Base-by-base conservation (phyloP, 2,888 invertebrate genomes). In the Halictus quadricinctus region DNA sequence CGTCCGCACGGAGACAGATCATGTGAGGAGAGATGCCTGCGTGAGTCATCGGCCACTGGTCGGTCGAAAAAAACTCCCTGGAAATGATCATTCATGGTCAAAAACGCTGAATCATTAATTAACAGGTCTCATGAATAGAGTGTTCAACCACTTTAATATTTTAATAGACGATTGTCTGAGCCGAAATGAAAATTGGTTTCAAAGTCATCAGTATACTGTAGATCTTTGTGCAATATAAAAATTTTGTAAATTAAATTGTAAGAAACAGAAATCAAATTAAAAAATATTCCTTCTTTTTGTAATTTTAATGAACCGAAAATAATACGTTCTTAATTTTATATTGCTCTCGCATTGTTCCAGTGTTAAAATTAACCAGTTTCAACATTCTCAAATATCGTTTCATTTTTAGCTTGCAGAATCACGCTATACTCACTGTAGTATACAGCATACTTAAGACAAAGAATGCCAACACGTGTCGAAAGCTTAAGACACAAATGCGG, bases 11-110 rank as follows among this genome's bases (percentile, higher is more conserved):
- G 43, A 69, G 21, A 1, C 72, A 36, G 64, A 66, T 81, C 83
- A 76, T 83, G 58, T 66, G 76, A 83, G 18, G 60, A 72, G 81
- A 64, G 29, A 10, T 54, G 36, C 21, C 46, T 12, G 46, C 64
- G 36, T 81, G 76, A 82, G 69, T 82, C 82, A 80, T 29, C 43
- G 54, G n/a, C 29, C 46, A n/a, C 41, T 18, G 7, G 10, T 21
- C 0, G 18, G 25, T 0, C 36, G 15, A 21, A 36, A 29, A 72
- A 25, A 46, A 0, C 21, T 64, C 66, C 36, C 18, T 25, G 10
- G 18, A 41, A 79, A 69, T 54, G 7, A 58, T 69, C 72, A 15
- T 15, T 74, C 41, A 6, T 48, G 48, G 18, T 75, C 60, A n/a
- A 64, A 15, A 29, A 64, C n/a, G 6, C 10, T 58, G n/a, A 5